Evolutionary conservation across 2,888 invertebrate species (phyloP).

Genomic region (Endotricha flammealis): DNA sequence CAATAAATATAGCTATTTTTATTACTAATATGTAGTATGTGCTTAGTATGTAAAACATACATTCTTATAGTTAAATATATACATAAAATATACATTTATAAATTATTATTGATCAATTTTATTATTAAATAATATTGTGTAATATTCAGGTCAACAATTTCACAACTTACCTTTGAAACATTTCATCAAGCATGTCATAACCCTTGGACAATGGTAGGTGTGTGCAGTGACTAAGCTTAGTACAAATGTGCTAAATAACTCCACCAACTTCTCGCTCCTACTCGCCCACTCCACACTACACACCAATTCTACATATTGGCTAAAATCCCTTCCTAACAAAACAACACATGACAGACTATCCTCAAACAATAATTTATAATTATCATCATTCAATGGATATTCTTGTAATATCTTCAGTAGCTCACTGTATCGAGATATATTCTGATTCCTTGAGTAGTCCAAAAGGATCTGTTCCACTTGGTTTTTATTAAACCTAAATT

Average conservation of each 20-base stretch:
- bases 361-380: constrained; percentile 56
- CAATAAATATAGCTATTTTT: too few species aligned
- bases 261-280: constrained; percentile 46
- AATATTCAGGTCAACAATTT: constrained; percentile 2
- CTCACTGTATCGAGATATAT: constrained; percentile 60
- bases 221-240: constrained; percentile 64
- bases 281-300: constrained; percentile 58
- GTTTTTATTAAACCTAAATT: constrained; percentile 57
- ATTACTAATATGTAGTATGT: too few species aligned
- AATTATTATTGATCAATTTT: too few species aligned
- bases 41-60: too few species aligned
- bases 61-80: too few species aligned
- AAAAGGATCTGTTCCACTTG: constrained; percentile 66
- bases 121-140: constrained; percentile 14
- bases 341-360: constrained; percentile 63
- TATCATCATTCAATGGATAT: constrained; percentile 57
- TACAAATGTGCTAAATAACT: constrained; percentile 52
- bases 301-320: constrained; percentile 55
- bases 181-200: constrained; percentile 52
- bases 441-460: constrained; percentile 52
- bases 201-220: constrained; percentile 60
- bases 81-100: too few species aligned
- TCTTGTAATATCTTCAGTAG: constrained; percentile 65
- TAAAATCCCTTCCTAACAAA: constrained; percentile 51
- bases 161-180: constrained; percentile 55